phyloP scores from a whole-genome alignment of 2,797 vertebrate species.

The Chelmon rostratus region DNA sequence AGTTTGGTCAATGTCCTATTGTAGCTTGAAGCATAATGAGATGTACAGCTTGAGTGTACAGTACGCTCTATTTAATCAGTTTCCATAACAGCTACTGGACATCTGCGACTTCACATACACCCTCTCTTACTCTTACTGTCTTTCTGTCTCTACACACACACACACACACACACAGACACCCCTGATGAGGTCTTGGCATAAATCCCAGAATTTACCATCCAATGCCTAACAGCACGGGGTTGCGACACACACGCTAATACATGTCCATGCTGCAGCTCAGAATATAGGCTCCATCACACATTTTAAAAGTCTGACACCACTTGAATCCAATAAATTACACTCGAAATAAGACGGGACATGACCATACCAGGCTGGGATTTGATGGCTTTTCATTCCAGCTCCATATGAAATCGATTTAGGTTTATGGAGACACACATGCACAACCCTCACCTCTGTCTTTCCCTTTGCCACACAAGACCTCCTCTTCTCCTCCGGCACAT shows the following conservation, averaged over 20 bases:
- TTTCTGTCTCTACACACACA: constrained; percentile 17
- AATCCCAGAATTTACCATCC: constrained; percentile 69
- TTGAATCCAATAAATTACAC: background rate
- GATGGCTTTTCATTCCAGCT: background rate
- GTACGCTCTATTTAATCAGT: constrained; percentile 61
- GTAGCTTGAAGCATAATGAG: constrained; percentile 13
- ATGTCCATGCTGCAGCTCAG: background rate
- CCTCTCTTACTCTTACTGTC: constrained; percentile 22
- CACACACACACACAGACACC: constrained; percentile 23
- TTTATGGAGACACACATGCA: constrained; percentile 5
- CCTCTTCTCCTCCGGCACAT: constrained; percentile 83
- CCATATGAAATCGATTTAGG: background rate
- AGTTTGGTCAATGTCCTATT: background rate
- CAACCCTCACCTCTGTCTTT: constrained; percentile 86
- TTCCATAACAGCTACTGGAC: constrained; percentile 54
- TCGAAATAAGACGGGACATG: background rate
- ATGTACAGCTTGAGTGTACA: constrained; percentile 40
- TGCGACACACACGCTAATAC: constrained; percentile 27
- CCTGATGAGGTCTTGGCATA: constrained; percentile 53
- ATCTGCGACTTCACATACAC: constrained; percentile 64
- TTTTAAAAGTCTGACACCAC: constrained; percentile 8
- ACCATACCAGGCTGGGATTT: background rate
- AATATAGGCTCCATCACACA: constrained; percentile 7
- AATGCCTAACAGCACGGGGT: constrained; percentile 42
- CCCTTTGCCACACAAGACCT: constrained; percentile 89